phyloP scores from a whole-genome alignment of 2,888 invertebrate species.

The Anaspis maculata region DNA sequence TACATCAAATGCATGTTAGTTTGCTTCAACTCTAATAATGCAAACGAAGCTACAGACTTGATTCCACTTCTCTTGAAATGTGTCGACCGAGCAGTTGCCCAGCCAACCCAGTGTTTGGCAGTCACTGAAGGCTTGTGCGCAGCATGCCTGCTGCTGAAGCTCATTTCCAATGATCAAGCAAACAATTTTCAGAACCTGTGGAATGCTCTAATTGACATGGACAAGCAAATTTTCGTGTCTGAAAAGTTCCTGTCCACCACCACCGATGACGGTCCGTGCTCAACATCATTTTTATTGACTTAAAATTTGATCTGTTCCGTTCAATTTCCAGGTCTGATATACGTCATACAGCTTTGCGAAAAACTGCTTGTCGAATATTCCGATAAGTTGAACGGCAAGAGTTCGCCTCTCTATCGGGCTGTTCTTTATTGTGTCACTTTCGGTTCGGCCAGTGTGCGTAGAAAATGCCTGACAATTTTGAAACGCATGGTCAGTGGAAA shows the following conservation, averaged over 20 bases:
- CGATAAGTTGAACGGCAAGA: constrained; percentile 55
- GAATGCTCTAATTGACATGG: constrained; percentile 63
- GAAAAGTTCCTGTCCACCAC: constrained; percentile 71
- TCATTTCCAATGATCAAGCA: constrained; percentile 48
- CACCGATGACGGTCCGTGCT: constrained; percentile 52
- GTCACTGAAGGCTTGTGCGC: constrained; percentile 67
- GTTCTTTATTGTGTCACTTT: constrained; percentile 61
- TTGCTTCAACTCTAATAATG: constrained; percentile 51
- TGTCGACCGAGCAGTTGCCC: constrained; percentile 66
- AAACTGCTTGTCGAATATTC: constrained; percentile 62
- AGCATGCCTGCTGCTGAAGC: constrained; percentile 56
- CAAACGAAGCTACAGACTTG: constrained; percentile 44
- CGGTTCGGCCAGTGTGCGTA: constrained; percentile 53
- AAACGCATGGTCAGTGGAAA: constrained; percentile 52
- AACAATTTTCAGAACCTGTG: constrained; percentile 52
- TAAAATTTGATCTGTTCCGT: constrained; percentile 1
- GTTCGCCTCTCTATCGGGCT: constrained; percentile 59
- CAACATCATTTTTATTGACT: not conserved
- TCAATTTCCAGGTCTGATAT: constrained; percentile 48
- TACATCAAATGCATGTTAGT: constrained; percentile 70
- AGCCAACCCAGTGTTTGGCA: constrained; percentile 61
- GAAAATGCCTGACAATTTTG: constrained; percentile 52
- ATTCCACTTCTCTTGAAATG: constrained; percentile 59
- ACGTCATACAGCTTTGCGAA: constrained; percentile 67
- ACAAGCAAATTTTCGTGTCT: constrained; percentile 72